Evolutionary conservation across 2,113 vertebrate genomes (phyloP), one percentile per base, ranked within the genome.

Genomic region (Promerops cafer): DNA sequence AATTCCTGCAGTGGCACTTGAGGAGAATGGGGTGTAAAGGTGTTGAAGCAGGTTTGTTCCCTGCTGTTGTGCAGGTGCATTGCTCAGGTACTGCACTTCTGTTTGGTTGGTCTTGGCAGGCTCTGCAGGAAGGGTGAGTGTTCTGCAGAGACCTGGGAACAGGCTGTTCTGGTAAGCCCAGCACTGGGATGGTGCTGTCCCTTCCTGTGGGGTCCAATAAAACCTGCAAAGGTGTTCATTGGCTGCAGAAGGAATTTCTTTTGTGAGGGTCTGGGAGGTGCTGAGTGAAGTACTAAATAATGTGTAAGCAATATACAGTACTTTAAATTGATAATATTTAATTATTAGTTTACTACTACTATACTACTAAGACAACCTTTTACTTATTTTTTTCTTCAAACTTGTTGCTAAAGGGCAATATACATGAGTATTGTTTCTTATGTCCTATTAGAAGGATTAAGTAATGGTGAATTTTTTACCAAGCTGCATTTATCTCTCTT

Each of bases 51-150:
- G 56, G 17, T 39, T 61, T 39, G 44, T 71, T 78, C 33, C 39
- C 23, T 49, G 47, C 39, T 0, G 0, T 19, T 7, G 1, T 57
- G 60, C 30, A 64, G 24, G 20, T 10, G 40, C 11, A 0, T 65
- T 63, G 68, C 81, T 47, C 40, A 31, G 82, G 44, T 78, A 40
- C 19, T 5, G 21, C 49, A 4, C 28, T 37, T 74, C 30, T 64
- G 40, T 27, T 45, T 30, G 3, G 24, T 26, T 3, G 1, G 4
- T 37, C 39, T 42, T 27, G 68, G 13, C 2, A 31, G 10, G 16
- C 57, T 64, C 61, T 77, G 49, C 18, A 2, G 66, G 37, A 74
- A 47, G 45, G 59, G 85, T 90, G 21, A 86, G 64, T 83, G 17
- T 28, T 74, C 33, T 80, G 40, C 39, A 61, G 60, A 50, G 35